Conservation (phyloP, 2,888 invertebrate species). For the Cheiracanthium punctorium region DNA sequence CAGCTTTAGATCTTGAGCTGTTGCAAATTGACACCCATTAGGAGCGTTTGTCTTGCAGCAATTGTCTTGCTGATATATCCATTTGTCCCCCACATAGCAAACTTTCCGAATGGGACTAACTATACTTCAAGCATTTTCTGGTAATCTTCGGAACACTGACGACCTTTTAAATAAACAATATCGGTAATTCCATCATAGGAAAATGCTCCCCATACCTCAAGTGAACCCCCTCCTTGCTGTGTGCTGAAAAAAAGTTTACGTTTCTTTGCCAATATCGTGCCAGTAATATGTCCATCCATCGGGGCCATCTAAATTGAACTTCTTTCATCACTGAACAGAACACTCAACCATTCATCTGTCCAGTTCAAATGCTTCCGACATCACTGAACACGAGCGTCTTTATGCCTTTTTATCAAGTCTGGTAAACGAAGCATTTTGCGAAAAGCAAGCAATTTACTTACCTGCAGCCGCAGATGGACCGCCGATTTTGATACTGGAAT, state of each 20-base stretch:
- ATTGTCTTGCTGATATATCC: too few species aligned
- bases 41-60: too few species aligned
- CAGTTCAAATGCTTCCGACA: not conserved
- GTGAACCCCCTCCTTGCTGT: slow-evolving; percentile 19
- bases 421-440: not conserved
- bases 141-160: slow-evolving; percentile 18
- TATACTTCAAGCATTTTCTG: slow-evolving; percentile 5
- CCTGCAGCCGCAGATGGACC: not conserved
- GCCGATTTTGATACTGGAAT: slow-evolving; percentile 5
- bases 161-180: not conserved
- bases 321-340: slow-evolving; percentile 17
- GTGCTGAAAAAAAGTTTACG: slow-evolving; percentile 9
- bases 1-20: not conserved
- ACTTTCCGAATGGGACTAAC: not conserved
- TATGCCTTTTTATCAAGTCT: not conserved
- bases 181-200: slow-evolving; percentile 17
- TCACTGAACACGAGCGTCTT: not conserved
- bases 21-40: not conserved
- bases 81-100: not conserved
- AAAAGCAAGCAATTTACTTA: not conserved
- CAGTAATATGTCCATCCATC: slow-evolving; percentile 18
- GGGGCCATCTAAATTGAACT: slow-evolving; percentile 36
- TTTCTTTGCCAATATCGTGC: not conserved
- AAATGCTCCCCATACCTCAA: slow-evolving; percentile 2
- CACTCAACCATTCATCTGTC: slow-evolving; percentile 14